Evolutionary conservation across 2,113 vertebrate genomes (phyloP).

Genomic region (Amia ocellicauda): DNA sequence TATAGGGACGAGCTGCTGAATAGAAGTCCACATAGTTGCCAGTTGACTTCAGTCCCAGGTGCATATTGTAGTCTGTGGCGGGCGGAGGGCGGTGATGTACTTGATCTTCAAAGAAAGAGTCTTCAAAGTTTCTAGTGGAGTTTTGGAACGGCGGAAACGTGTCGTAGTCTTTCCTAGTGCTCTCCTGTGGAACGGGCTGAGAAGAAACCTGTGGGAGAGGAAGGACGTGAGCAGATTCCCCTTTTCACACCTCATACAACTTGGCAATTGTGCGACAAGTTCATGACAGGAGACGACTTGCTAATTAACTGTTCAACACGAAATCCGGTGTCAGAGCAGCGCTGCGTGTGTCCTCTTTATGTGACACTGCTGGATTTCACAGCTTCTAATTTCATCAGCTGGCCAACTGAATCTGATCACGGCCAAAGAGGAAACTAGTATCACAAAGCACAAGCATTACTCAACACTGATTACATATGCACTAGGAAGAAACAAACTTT

Average conservation of each 20-base stretch:
- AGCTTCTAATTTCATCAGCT: not conserved
- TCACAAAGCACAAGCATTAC: too few species aligned
- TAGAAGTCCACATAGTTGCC: constrained; percentile 99
- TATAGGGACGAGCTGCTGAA: constrained; percentile 96
- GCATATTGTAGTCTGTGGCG: constrained; percentile 93
- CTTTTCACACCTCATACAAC: too few species aligned
- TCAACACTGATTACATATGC: too few species aligned
- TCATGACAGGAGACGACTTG: too few species aligned
- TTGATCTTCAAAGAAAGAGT: constrained; percentile 87
- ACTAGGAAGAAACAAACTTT: not conserved
- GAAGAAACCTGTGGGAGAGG: constrained; percentile 69
- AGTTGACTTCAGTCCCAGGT: constrained; percentile 98
- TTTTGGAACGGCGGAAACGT: constrained; percentile 92
- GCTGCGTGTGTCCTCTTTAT: too few species aligned
- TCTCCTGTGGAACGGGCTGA: constrained; percentile 88
- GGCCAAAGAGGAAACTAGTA: too few species aligned
- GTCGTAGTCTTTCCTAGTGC: constrained; percentile 91
- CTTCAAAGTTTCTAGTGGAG: constrained; percentile 88
- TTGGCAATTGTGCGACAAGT: too few species aligned
- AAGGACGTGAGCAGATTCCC: not conserved
- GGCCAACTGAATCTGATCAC: too few species aligned
- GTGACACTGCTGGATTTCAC: too few species aligned
- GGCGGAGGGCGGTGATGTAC: constrained; percentile 82
- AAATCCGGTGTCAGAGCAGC: too few species aligned
- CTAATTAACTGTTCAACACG: too few species aligned